Conservation (phyloP, 2,113 vertebrate genomes). For the Mungos mungo region DNA sequence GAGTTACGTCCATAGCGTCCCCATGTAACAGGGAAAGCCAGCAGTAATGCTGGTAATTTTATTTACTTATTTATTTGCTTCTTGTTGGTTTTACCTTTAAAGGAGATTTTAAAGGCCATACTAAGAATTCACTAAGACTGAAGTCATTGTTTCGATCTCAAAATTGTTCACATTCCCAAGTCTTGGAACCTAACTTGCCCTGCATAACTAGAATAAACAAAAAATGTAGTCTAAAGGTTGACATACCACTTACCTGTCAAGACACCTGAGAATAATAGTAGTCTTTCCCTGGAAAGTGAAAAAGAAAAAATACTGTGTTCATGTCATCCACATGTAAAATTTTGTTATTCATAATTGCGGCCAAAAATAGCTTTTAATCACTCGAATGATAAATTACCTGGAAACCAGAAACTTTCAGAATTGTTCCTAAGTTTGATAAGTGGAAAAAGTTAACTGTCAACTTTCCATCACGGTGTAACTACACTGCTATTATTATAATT, state of each 20-base stretch:
- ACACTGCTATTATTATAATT: constrained; percentile 73
- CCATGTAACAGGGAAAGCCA: background rate
- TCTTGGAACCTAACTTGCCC: background rate
- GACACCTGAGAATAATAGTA: constrained; percentile 93
- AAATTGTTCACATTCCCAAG: background rate
- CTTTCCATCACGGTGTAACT: constrained; percentile 75
- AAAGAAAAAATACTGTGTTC: constrained; percentile 72
- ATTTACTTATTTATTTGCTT: background rate
- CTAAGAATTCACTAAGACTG: background rate
- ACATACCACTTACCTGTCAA: constrained; percentile 91
- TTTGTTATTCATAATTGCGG: constrained; percentile 59
- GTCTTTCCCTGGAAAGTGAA: constrained; percentile 92
- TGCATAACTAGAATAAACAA: background rate
- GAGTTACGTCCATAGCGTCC: background rate
- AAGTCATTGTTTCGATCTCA: constrained; percentile 43
- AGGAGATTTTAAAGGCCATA: constrained; percentile 13
- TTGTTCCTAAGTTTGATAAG: constrained; percentile 63
- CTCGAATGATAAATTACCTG: constrained; percentile 66
- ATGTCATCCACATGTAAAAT: constrained; percentile 67
- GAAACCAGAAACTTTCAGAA: constrained; percentile 76
- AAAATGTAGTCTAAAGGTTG: constrained; percentile 45
- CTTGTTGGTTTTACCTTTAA: constrained; percentile 13
- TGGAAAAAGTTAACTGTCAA: constrained; percentile 76
- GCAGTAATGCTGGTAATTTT: background rate
- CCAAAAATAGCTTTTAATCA: constrained; percentile 70